Evolutionary conservation across 2,113 vertebrate species (phyloP).

Genomic region (Pimephales promelas): DNA sequence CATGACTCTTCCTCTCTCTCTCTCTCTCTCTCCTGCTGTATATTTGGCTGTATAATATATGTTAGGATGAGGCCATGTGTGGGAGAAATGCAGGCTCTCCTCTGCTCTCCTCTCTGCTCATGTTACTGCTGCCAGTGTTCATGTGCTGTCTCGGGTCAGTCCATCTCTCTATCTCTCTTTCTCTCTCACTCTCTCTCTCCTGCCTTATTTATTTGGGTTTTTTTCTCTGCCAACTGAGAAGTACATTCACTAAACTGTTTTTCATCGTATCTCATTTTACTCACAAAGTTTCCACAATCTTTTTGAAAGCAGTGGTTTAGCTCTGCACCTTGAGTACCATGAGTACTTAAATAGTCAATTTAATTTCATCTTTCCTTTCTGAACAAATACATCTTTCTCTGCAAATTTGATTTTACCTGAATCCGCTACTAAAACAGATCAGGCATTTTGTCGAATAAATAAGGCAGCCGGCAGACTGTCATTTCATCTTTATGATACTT

Average conservation of each 20-base stretch:
- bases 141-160: conserved; percentile 95
- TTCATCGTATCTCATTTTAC: not conserved
- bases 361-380: not conserved
- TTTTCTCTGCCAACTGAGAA: not conserved
- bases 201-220: not conserved
- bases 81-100: conserved; percentile 87
- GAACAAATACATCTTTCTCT: not conserved
- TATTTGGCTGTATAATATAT: conserved; percentile 74
- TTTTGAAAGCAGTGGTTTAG: not conserved
- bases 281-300: not conserved
- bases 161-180: conserved; percentile 75
- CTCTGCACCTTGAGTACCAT: too few species aligned
- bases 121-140: conserved; percentile 95
- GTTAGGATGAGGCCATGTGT: conserved; percentile 94
- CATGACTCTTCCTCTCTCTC: conserved; percentile 65
- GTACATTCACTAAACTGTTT: not conserved
- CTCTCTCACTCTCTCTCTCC: conserved; percentile 22
- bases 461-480: conserved; percentile 3
- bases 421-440: not conserved
- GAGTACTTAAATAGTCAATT: not conserved
- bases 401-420: not conserved
- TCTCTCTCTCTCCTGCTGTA: conserved; percentile 70
- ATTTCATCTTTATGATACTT: not conserved
- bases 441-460: not conserved
- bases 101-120: conserved; percentile 88